Conservation (phyloP, 2,888 invertebrate species). For the Netelia virgata region DNA sequence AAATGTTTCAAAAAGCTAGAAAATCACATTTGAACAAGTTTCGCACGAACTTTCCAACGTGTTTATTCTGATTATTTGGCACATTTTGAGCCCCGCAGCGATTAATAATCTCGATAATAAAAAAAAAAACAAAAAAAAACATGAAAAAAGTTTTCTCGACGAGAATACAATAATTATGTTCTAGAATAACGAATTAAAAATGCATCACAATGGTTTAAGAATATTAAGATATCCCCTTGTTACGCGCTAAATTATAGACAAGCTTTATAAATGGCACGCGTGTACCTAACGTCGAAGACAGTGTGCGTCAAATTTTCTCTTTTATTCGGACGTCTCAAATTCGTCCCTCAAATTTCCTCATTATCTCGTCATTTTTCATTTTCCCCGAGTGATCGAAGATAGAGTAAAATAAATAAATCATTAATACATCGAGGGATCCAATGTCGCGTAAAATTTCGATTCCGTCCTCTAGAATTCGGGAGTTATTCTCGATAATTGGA, state of each 20-base stretch:
- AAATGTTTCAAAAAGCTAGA: background rate
- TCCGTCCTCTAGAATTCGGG: too few species aligned
- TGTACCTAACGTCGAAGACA: background rate
- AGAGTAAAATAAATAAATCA: background rate
- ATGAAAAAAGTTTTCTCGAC: background rate
- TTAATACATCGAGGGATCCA: too few species aligned
- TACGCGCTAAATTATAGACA: background rate
- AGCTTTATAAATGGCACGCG: background rate
- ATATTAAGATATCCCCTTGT: background rate
- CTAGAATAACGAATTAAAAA: background rate
- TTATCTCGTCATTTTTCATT: background rate
- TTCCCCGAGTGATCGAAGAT: background rate
- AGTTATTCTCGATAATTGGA: too few species aligned
- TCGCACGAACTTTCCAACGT: background rate
- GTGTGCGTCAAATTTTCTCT: background rate
- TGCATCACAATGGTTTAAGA: background rate
- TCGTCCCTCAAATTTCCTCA: background rate
- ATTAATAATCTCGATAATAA: background rate
- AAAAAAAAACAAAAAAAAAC: background rate
- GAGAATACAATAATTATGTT: background rate
- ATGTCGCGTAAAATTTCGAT: too few species aligned
- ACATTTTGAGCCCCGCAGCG: background rate
- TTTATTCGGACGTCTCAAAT: background rate
- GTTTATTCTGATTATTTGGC: background rate
- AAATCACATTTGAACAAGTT: background rate